Evolutionary conservation across 2,888 invertebrate genomes (phyloP), one percentile per base, ranked within the genome.

Genomic region (Apotomis turbidana): DNA sequence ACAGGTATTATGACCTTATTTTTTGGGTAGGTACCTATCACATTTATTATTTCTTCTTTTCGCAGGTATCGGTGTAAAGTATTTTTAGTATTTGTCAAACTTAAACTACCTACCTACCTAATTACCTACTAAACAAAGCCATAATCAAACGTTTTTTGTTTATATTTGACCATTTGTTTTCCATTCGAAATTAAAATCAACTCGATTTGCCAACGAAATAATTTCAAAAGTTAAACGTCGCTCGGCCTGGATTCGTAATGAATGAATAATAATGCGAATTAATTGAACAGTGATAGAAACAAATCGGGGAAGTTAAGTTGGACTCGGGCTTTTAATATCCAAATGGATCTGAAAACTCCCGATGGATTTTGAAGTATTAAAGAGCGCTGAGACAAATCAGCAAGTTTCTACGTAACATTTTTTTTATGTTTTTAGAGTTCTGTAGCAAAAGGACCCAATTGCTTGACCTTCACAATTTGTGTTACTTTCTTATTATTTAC

Each of bases 241-340:
- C 36, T 5, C 57, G 46, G 36, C 1, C 27, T 27, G 27, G 36
- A 44, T 57, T 58, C 27, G 36, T 67, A 67, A 67, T 67, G 57
- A 67, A 67, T 67, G 66, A 67, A 67, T 67, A 49, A 57, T 49
- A 49, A 49, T 49, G 57, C 49, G 58, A 36, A 67, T 58, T 67
- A 67, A 67, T 67, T 49, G 57, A 58, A 41, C 66, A 58, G 57
- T 67, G 66, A 58, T 67, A 58, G 66, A 67, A 67, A 58, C 57
- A 67, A 49, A 67, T 58, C 55, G 66, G 57, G 36, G 27, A 67
- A 67, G 57, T 67, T 58, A 49, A 61, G 66, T 36, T 55, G 57
- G 57, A 8, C 58, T 13, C 36, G 27, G 55, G 54, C 66, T 67
- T 67, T 57, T 67, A 66, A 66, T 64, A 49, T 52, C 46, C 66